These are phyloP conservation scores for Shargacucullia verbasci DNA, from an alignment of 2,888 invertebrate genomes.

Conservation along the genomic window DNA sequence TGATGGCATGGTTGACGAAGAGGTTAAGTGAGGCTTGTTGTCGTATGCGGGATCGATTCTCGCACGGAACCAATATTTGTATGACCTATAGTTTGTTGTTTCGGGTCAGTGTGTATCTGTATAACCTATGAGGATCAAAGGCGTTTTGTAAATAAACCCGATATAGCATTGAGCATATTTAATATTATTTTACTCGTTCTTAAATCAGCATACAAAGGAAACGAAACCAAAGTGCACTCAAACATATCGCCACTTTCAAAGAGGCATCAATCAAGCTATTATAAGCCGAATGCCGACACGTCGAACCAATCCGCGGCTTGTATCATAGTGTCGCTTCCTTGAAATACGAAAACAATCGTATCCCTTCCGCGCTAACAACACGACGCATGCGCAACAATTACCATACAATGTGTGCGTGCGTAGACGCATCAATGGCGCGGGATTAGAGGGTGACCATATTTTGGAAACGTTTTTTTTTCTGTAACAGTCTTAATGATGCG, in stretches of 20 bases:
- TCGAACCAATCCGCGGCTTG: conserved; percentile 36
- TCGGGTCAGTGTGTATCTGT: too few relatives aligned
- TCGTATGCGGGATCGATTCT: too few relatives aligned
- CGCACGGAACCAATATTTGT: too few relatives aligned
- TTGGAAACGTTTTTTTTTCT: not conserved
- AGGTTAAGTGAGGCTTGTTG: too few relatives aligned
- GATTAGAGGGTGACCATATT: conserved; percentile 48
- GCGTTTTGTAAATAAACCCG: too few relatives aligned
- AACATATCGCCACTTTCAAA: conserved; percentile 33
- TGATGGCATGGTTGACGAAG: too few relatives aligned
- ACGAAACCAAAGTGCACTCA: conserved; percentile 8
- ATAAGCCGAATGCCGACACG: conserved; percentile 40
- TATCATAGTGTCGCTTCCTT: conserved; percentile 55
- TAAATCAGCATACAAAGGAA: conserved; percentile 8
- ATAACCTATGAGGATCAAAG: too few relatives aligned
- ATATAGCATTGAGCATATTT: not conserved
- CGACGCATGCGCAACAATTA: conserved; percentile 73
- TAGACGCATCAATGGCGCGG: conserved; percentile 70
- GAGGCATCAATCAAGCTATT: conserved; percentile 39
- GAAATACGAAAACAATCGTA: conserved; percentile 65
- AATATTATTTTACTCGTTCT: too few relatives aligned
- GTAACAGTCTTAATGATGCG: not conserved
- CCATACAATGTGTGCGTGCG: conserved; percentile 86
- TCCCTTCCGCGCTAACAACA: conserved; percentile 60
- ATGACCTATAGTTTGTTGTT: too few relatives aligned